phyloP scores from a whole-genome alignment of 2,113 vertebrate genomes.

The Siniperca knerii region DNA sequence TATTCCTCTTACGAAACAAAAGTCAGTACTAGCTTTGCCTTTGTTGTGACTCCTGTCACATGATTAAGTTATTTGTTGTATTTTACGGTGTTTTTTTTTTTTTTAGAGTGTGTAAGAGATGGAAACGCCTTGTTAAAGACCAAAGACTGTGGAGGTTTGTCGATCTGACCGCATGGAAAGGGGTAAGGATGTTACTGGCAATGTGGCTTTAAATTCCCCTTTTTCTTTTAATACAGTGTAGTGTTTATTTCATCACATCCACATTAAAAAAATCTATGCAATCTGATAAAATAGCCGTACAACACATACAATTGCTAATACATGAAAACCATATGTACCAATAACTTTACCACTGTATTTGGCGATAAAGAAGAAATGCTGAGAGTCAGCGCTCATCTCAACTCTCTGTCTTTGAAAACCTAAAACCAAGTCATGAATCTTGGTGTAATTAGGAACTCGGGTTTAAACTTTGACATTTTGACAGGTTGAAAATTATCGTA shows the following conservation, averaged over 20 bases:
- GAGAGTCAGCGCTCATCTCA: background rate
- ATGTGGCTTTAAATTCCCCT: background rate
- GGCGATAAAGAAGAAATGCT: background rate
- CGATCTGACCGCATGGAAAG: constrained; percentile 84
- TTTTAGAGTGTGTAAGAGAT: constrained; percentile 84
- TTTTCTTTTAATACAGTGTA: background rate
- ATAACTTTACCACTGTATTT: background rate
- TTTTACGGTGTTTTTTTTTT: constrained; percentile 30
- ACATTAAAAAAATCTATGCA: background rate
- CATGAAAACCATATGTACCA: background rate
- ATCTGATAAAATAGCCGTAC: background rate
- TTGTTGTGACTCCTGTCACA: constrained; percentile 39
- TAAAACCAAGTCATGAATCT: background rate
- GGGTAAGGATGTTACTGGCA: constrained; percentile 69
- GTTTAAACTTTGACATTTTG: background rate
- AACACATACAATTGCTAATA: background rate
- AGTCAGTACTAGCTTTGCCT: constrained; percentile 29
- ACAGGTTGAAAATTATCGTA: background rate
- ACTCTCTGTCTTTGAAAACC: background rate
- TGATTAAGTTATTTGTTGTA: constrained; percentile 28
- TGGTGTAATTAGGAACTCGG: background rate
- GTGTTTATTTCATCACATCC: background rate
- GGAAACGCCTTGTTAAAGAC: constrained; percentile 85
- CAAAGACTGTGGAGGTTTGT: constrained; percentile 85
- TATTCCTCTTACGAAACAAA: constrained; percentile 22